Percentiles rank a stretch among this genome's conserved stretches.
These are phyloP conservation scores for Agrilus cyanescens DNA, from an alignment of 2,888 invertebrate genomes.

Conservation along the genomic window DNA sequence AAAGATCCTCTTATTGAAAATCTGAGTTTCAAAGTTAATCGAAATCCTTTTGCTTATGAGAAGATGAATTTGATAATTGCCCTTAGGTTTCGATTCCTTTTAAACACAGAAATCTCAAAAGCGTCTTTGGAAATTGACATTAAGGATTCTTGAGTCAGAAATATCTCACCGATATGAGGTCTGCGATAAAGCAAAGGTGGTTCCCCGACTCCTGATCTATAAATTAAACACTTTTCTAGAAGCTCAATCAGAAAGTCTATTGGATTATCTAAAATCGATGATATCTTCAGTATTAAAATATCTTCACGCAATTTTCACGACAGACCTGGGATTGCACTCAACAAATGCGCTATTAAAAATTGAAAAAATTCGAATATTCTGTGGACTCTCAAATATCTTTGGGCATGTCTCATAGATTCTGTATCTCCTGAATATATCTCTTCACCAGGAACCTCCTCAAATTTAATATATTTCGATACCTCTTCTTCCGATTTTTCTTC, in stretches of 20 bases:
- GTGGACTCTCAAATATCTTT: constrained; percentile 31
- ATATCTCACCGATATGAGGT: constrained; percentile 24
- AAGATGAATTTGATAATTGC: no score
- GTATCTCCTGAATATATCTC: constrained; percentile 11
- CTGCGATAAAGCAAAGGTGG: constrained; percentile 36
- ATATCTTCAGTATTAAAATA: not conserved
- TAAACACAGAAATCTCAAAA: no score
- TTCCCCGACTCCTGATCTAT: constrained; percentile 33
- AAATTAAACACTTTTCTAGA: constrained; percentile 35
- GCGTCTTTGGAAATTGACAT: no score
- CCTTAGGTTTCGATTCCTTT: no score
- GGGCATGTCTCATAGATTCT: constrained; percentile 29
- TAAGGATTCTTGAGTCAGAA: no score
- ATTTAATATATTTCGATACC: constrained; percentile 7
- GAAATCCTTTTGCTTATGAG: no score
- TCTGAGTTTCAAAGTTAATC: no score
- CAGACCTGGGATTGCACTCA: constrained; percentile 30
- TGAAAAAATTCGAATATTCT: constrained; percentile 37
- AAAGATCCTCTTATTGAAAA: no score
- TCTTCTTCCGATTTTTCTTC: constrained; percentile 5
- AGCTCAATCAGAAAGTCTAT: constrained; percentile 34
- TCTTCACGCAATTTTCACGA: not conserved
- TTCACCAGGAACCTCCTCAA: constrained; percentile 9
- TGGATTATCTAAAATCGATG: constrained; percentile 27
- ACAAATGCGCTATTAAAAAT: constrained; percentile 35